Evolutionary conservation across 2,888 invertebrate species (phyloP).

Genomic region (Tinea trinotella): DNA sequence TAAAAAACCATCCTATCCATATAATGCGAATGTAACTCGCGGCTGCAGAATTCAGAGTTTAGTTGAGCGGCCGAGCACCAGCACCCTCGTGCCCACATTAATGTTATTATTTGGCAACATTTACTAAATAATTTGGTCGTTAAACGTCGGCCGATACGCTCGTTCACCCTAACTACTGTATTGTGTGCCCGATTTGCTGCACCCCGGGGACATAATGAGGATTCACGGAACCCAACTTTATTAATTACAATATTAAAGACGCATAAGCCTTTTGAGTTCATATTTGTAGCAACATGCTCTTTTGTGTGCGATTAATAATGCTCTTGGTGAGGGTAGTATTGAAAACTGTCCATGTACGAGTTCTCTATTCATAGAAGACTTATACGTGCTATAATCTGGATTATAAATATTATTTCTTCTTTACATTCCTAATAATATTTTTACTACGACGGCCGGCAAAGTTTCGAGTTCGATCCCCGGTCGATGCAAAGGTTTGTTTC

Average conservation of each 20-base stretch:
- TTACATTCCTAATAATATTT: no score
- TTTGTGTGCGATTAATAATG: conserved; percentile 61
- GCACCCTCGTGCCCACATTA: conserved; percentile 49
- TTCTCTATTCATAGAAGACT: conserved; percentile 37
- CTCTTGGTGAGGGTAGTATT: conserved; percentile 42
- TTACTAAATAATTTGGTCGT: conserved; percentile 71
- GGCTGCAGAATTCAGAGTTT: not conserved
- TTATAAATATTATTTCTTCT: conserved; percentile 33
- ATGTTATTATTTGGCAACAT: conserved; percentile 72
- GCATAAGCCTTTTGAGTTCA: conserved; percentile 43
- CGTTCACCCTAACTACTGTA: conserved; percentile 61
- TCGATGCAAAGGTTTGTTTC: no score
- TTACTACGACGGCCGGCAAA: no score
- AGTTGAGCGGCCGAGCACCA: not conserved
- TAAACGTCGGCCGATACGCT: conserved; percentile 61
- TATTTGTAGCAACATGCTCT: conserved; percentile 65
- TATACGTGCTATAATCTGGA: conserved; percentile 38
- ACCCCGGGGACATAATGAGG: conserved; percentile 51
- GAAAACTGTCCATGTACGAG: conserved; percentile 36
- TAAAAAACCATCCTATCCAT: conserved; percentile 10
- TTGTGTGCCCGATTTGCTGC: conserved; percentile 49
- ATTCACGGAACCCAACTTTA: conserved; percentile 44
- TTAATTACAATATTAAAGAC: conserved; percentile 40
- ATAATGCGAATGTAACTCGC: not conserved
- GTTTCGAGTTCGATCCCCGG: no score